These are phyloP conservation scores for Drosophila aff. DNA, from an alignment of 1,140 invertebrate species.

Conservation along the genomic window DNA sequence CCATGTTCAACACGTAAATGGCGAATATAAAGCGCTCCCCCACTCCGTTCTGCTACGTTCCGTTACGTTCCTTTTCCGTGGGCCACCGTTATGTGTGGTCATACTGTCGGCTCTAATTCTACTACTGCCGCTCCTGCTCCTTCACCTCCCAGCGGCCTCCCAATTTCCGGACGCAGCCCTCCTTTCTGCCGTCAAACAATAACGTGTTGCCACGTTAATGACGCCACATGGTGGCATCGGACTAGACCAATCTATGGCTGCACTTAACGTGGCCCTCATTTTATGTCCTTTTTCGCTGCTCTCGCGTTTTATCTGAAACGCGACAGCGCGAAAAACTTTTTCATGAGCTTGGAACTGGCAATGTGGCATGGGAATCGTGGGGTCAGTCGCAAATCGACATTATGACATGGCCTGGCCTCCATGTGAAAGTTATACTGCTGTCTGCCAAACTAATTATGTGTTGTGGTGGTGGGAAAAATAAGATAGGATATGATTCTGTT, in stretches of 20 bases:
- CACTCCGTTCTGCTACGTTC: constrained; percentile 1
- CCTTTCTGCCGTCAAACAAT: constrained; percentile 17
- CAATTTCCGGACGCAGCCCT: constrained; percentile 1
- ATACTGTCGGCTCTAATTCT: constrained; percentile 36
- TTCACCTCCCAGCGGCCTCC: background rate
- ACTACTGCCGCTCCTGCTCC: background rate
- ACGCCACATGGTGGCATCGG: constrained; percentile 64
- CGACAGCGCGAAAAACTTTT: constrained; percentile 36
- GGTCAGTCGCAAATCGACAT: constrained; percentile 21
- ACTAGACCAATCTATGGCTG: constrained; percentile 57
- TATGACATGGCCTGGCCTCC: constrained; percentile 28
- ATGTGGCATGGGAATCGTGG: background rate
- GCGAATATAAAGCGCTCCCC: constrained; percentile 63
- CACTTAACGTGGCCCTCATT: constrained; percentile 65
- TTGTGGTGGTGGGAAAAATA: background rate
- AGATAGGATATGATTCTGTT: background rate
- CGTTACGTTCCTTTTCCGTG: constrained; percentile 19
- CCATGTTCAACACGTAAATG: constrained; percentile 79
- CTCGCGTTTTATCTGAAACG: constrained; percentile 42
- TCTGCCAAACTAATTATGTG: constrained; percentile 15
- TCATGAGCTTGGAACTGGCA: constrained; percentile 13
- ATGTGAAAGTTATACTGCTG: background rate
- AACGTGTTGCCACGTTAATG: constrained; percentile 60
- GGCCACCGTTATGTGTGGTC: constrained; percentile 55
- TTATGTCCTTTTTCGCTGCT: constrained; percentile 55